A percentile compares a stretch with the other conserved stretches of the same genome.
Conservation (phyloP, 2,888 invertebrate species). For the Amphipoea lucens region DNA sequence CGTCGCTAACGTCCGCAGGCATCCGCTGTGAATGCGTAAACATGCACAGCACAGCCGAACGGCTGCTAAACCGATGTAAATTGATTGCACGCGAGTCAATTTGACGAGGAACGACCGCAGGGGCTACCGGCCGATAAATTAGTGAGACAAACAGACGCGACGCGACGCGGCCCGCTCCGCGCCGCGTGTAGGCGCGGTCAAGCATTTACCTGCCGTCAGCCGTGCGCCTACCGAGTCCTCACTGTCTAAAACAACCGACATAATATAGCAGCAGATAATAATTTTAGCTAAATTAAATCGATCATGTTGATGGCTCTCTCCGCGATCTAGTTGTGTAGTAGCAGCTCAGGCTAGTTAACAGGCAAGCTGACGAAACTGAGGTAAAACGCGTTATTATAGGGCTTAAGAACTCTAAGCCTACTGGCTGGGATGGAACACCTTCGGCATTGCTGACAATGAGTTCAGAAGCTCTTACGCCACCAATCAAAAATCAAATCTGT, state of each 20-base stretch:
- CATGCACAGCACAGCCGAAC: not conserved
- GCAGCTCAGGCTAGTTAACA: not conserved
- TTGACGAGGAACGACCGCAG: conserved; percentile 33
- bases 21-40: conserved; percentile 32
- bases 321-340: not conserved
- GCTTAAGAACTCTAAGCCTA: too few relatives aligned
- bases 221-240: not conserved
- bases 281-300: not conserved
- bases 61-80: conserved; percentile 29
- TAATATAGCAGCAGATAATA: not conserved
- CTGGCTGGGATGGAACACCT: too few relatives aligned
- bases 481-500: too few relatives aligned
- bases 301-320: not conserved
- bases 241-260: not conserved
- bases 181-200: not conserved
- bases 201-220: too few relatives aligned
- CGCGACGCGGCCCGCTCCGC: not conserved
- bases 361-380: too few relatives aligned
- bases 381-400: too few relatives aligned
- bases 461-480: too few relatives aligned
- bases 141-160: conserved; percentile 28
- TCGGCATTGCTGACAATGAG: too few relatives aligned
- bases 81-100: conserved; percentile 40
- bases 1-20: not conserved
- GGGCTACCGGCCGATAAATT: not conserved